A percentile compares a stretch with the other conserved stretches of the same genome.
phyloP scores from a whole-genome alignment of 2,888 invertebrate species.

The Protophormia terraenovae region DNA sequence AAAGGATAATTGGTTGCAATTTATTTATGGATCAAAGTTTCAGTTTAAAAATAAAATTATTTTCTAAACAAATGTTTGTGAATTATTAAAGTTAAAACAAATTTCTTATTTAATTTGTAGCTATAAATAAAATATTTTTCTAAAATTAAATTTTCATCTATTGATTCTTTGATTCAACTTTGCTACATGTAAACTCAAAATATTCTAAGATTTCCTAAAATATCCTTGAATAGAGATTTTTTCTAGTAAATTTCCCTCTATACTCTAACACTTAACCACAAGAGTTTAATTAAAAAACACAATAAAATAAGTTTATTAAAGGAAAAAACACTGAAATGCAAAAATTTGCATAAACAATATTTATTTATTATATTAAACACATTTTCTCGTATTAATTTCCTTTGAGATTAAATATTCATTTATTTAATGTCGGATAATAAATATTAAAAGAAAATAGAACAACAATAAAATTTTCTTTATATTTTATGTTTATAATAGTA shows the following conservation, averaged over 20 bases:
- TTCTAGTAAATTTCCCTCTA: too few species aligned
- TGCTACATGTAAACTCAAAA: too few species aligned
- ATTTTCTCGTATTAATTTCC: constrained; percentile 31
- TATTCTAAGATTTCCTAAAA: too few species aligned
- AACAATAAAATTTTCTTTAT: neutral
- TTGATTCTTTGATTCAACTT: too few species aligned
- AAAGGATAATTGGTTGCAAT: constrained; percentile 24
- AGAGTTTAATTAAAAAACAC: neutral
- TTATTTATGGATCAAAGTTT: neutral
- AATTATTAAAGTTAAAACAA: too few species aligned
- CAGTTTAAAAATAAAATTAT: too few species aligned
- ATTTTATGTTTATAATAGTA: neutral
- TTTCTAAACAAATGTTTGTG: too few species aligned
- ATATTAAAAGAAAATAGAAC: neutral
- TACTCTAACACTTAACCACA: neutral
- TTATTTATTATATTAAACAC: neutral
- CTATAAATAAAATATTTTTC: too few species aligned
- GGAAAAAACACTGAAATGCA: neutral
- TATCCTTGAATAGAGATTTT: too few species aligned
- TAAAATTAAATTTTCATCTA: too few species aligned
- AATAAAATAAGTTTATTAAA: neutral
- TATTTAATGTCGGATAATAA: neutral
- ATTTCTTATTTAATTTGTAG: too few species aligned
- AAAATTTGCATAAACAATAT: neutral
- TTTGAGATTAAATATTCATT: constrained; percentile 21